phyloP scores from a whole-genome alignment of 2,113 vertebrate species.

The Tyto alba region DNA sequence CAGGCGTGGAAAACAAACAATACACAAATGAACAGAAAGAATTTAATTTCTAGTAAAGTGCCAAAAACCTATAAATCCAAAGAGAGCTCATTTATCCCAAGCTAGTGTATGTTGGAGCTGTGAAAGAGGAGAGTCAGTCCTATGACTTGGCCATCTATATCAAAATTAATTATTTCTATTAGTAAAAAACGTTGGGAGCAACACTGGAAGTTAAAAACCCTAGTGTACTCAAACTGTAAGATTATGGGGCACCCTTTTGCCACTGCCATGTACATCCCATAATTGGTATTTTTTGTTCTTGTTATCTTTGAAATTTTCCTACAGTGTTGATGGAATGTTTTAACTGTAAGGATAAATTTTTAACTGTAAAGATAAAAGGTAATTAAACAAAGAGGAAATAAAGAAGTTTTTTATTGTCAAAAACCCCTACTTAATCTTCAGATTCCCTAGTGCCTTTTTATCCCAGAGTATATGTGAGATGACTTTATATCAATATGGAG shows the following conservation, averaged over 20 bases:
- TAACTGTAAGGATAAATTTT: too few relatives aligned
- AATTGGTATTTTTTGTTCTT: not conserved
- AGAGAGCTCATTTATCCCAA: not conserved
- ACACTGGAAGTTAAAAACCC: not conserved
- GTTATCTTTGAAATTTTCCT: not conserved
- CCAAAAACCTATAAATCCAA: not conserved
- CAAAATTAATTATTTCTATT: not conserved
- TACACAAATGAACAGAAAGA: not conserved
- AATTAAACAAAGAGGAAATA: not conserved
- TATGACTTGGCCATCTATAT: not conserved
- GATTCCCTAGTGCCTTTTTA: not conserved
- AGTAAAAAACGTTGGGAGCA: not conserved
- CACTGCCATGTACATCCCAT: not conserved
- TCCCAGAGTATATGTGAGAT: too few relatives aligned
- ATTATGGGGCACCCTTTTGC: not conserved
- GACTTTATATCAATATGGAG: not conserved
- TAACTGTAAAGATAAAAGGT: too few relatives aligned
- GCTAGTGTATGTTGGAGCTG: not conserved
- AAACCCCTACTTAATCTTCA: not conserved
- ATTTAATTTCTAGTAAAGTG: not conserved
- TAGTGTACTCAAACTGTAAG: not conserved
- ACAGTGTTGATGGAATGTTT: not conserved
- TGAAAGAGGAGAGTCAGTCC: not conserved
- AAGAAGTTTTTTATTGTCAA: fast-evolving
- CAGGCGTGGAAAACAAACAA: not conserved